Evolutionary conservation across 2,888 invertebrate genomes (phyloP).

Genomic region (Baronia brevicornis): DNA sequence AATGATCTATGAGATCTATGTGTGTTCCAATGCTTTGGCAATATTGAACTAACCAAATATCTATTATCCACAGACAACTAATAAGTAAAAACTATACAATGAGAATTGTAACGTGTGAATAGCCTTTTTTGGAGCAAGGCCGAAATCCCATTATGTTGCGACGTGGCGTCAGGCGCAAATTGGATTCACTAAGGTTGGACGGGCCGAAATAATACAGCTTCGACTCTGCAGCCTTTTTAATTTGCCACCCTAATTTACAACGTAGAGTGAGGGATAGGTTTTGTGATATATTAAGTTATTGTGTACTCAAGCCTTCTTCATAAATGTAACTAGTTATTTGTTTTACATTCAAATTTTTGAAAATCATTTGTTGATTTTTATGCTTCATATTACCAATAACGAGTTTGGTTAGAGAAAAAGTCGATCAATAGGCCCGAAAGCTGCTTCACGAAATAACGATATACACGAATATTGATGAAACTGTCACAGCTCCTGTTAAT

Average conservation of each 20-base stretch:
- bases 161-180: slow-evolving; percentile 50
- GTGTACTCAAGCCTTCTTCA: too few species aligned
- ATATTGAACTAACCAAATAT: slow-evolving; percentile 7
- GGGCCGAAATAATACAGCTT: slow-evolving; percentile 50
- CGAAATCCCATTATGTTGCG: slow-evolving; percentile 57
- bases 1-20: too few species aligned
- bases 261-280: slow-evolving; percentile 1
- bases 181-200: slow-evolving; percentile 55
- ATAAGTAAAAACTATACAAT: slow-evolving; percentile 16
- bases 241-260: slow-evolving; percentile 20
- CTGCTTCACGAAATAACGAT: too few species aligned
- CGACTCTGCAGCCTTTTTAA: slow-evolving; percentile 40
- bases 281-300: slow-evolving; percentile 4
- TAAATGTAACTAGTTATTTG: too few species aligned
- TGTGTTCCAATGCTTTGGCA: too few species aligned
- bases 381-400: too few species aligned
- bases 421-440: too few species aligned
- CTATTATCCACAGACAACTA: slow-evolving; percentile 10
- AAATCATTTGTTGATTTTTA: too few species aligned
- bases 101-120: slow-evolving; percentile 31
- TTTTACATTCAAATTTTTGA: too few species aligned
- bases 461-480: too few species aligned
- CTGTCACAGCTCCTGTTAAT: too few species aligned
- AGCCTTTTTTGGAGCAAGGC: slow-evolving; percentile 49
- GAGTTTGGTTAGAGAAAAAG: too few species aligned